Evolutionary conservation across 1,140 invertebrate genomes (phyloP).

Genomic region (Bilobella aurantiaca): DNA sequence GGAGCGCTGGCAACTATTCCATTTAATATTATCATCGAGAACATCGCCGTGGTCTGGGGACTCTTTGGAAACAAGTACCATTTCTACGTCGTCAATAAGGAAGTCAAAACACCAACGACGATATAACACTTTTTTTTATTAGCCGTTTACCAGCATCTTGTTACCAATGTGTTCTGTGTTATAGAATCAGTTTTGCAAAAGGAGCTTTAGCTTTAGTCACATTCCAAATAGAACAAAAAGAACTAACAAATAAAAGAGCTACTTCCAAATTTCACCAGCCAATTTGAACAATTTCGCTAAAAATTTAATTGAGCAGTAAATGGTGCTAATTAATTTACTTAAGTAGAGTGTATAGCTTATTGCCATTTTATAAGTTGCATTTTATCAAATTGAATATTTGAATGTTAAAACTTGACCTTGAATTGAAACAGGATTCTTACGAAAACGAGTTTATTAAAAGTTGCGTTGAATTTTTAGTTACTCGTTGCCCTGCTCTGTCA

Average conservation of each 20-base stretch:
- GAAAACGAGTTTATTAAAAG: too few species aligned
- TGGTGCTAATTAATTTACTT: too few species aligned
- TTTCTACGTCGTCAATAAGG: conserved; percentile 91
- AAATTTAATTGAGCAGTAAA: background rate
- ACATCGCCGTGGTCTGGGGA: conserved; percentile 86
- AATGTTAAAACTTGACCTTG: too few species aligned
- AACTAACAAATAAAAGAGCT: background rate
- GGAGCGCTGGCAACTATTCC: conserved; percentile 81
- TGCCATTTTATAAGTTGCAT: too few species aligned
- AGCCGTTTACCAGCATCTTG: background rate
- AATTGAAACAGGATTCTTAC: too few species aligned
- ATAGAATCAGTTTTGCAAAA: too few species aligned
- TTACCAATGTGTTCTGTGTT: background rate
- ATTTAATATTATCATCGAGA: conserved; percentile 85
- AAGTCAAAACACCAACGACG: conserved; percentile 52
- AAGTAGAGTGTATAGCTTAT: too few species aligned
- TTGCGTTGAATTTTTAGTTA: too few species aligned
- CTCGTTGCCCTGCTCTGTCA: too few species aligned
- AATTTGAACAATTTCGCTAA: conserved; percentile 39
- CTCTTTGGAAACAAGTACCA: conserved; percentile 83
- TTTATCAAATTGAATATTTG: too few species aligned
- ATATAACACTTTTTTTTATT: conserved; percentile 40
- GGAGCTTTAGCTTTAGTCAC: background rate
- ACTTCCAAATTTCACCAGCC: background rate
- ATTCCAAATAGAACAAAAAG: background rate